Conservation (phyloP, 2,113 vertebrate species). For the Laterallus jamaicensis region DNA sequence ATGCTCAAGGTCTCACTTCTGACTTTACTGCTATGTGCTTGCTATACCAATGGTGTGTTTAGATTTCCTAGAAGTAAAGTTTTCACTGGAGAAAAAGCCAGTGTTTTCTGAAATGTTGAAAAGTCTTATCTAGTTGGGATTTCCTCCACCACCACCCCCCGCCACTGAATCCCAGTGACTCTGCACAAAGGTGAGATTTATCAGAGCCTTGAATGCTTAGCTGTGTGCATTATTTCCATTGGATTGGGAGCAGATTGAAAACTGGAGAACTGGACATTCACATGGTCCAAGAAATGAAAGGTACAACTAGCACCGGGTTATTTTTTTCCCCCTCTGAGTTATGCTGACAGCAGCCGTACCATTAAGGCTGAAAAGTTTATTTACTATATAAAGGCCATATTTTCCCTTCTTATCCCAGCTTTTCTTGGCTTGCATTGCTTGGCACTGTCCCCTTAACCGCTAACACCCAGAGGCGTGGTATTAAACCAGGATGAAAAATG, state of each 20-base stretch:
- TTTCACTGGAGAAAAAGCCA: not conserved
- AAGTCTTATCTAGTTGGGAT: not conserved
- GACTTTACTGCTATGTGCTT: not conserved
- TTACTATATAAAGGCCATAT: slow-evolving; percentile 39
- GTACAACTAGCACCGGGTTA: not conserved
- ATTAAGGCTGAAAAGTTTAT: slow-evolving; percentile 18
- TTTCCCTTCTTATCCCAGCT: slow-evolving; percentile 51
- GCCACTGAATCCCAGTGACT: not conserved
- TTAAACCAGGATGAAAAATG: slow-evolving; percentile 55
- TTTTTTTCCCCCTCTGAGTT: not conserved
- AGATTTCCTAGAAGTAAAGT: not conserved
- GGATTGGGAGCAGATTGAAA: not conserved
- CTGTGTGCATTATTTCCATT: not conserved
- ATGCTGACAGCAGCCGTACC: slow-evolving; percentile 18
- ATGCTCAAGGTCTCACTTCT: not conserved
- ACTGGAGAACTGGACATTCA: not conserved
- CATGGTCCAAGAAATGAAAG: slow-evolving; percentile 2
- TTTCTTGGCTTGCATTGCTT: slow-evolving; percentile 61
- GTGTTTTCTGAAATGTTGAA: not conserved
- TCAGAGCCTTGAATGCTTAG: not conserved
- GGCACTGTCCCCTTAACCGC: slow-evolving; percentile 59
- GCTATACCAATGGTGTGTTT: not conserved
- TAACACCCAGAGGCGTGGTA: slow-evolving; percentile 48
- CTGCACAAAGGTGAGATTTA: not conserved
- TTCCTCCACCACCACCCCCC: not conserved